Conservation (phyloP, 2,888 invertebrate genomes). For the Drosophila monieri region DNA sequence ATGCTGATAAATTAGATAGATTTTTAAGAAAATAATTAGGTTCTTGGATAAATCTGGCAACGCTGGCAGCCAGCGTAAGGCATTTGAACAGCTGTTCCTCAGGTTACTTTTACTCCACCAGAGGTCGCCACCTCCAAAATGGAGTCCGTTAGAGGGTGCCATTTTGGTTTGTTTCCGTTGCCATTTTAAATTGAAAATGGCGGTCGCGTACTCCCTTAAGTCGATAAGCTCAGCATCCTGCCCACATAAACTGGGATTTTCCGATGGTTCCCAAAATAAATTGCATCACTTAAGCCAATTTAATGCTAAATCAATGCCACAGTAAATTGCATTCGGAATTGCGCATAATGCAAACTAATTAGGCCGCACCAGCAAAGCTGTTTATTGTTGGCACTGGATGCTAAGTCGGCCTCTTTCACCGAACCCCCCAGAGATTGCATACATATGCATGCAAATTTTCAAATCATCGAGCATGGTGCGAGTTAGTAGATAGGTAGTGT, state of each 20-base stretch:
- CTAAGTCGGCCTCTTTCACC: constrained; percentile 7
- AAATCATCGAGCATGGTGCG: constrained; percentile 21
- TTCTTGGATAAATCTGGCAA: not conserved
- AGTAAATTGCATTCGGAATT: constrained; percentile 51
- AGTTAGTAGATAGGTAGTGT: not conserved
- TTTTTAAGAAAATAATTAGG: not conserved
- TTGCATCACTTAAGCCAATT: constrained; percentile 19
- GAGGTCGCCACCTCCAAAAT: not conserved
- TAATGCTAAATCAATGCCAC: constrained; percentile 51
- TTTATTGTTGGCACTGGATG: constrained; percentile 54
- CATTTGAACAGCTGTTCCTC: not conserved
- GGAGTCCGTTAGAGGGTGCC: constrained; percentile 14
- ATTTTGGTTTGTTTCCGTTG: not conserved
- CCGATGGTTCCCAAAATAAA: not conserved
- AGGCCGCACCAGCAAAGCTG: constrained; percentile 53
- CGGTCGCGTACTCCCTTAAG: not conserved
- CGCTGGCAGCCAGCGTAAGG: not conserved
- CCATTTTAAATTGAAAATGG: constrained; percentile 12
- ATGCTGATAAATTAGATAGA: not conserved
- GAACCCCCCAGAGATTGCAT: not conserved
- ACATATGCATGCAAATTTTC: constrained; percentile 35
- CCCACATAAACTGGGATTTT: not conserved
- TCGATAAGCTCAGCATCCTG: constrained; percentile 3
- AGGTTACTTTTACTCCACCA: not conserved
- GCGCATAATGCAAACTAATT: constrained; percentile 66